These are phyloP conservation scores for Sandelia bainsii DNA, from an alignment of 2,797 vertebrate genomes.

Conservation along the genomic window DNA sequence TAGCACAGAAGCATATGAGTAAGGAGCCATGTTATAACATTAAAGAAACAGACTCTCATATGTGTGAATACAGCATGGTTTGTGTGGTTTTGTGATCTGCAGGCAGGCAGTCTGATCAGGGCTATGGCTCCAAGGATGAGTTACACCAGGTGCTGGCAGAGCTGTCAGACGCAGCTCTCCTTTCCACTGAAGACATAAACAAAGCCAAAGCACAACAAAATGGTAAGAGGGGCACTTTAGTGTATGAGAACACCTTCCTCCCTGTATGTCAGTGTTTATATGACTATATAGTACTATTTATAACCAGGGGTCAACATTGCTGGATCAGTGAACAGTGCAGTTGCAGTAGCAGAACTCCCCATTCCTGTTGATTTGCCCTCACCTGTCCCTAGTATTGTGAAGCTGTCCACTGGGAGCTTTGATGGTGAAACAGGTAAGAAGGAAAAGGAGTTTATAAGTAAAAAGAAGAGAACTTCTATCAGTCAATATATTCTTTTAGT, in stretches of 20 bases:
- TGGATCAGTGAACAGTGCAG: constrained; percentile 80
- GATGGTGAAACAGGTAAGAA: constrained; percentile 81
- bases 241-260: neutral
- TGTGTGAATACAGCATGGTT: neutral
- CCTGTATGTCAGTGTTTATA: neutral
- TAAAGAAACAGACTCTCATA: too few species aligned
- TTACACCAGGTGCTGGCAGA: constrained; percentile 85
- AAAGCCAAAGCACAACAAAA: constrained; percentile 73
- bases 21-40: neutral
- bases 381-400: constrained; percentile 91
- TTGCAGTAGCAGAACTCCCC: constrained; percentile 75
- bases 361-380: constrained; percentile 76
- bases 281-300: neutral
- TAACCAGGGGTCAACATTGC: constrained; percentile 70
- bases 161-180: constrained; percentile 52
- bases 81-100: constrained; percentile 25
- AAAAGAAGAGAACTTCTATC: neutral
- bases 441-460: constrained; percentile 67
- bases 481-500: too few species aligned
- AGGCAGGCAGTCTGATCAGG: constrained; percentile 92
- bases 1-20: too few species aligned
- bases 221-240: constrained; percentile 72
- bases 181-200: constrained; percentile 67
- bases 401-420: constrained; percentile 89
- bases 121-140: constrained; percentile 93